A percentile compares a stretch with the other conserved stretches of the same genome.
These are phyloP conservation scores for Gambelia wislizenii DNA, from an alignment of 2,797 vertebrate genomes.

Conservation along the genomic window DNA sequence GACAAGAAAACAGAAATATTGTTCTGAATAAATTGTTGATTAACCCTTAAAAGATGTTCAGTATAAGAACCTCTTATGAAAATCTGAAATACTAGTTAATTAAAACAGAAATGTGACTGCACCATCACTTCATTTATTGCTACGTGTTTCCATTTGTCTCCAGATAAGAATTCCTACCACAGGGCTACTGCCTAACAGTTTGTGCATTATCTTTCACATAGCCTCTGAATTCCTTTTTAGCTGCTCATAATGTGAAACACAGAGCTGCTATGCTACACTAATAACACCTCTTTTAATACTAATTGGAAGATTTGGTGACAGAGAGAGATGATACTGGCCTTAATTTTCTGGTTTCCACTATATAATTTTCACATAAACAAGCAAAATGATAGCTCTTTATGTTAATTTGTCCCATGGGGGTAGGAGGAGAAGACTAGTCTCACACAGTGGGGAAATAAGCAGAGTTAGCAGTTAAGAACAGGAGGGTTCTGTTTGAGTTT, in stretches of 20 bases:
- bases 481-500: slow-evolving; percentile 43
- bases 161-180: slow-evolving; percentile 37
- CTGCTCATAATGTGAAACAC: slow-evolving; percentile 24
- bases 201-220: slow-evolving; percentile 47
- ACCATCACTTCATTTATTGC: slow-evolving; percentile 4
- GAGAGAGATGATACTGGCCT: slow-evolving; percentile 9
- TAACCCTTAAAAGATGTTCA: not conserved
- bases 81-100: slow-evolving; percentile 18
- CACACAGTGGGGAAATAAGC: slow-evolving; percentile 46
- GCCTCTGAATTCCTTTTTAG: slow-evolving; percentile 43
- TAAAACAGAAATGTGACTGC: not conserved
- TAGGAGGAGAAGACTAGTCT: slow-evolving; percentile 33
- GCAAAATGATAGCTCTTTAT: slow-evolving; percentile 53
- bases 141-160: not conserved
- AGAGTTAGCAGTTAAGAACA: slow-evolving; percentile 63
- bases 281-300: slow-evolving; percentile 55
- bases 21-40: slow-evolving; percentile 4
- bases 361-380: slow-evolving; percentile 58
- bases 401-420: slow-evolving; percentile 20
- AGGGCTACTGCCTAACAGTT: slow-evolving; percentile 39
- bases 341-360: slow-evolving; percentile 57
- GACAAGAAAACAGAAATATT: slow-evolving; percentile 19
- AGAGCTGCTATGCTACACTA: slow-evolving; percentile 29
- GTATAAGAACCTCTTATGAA: not conserved
- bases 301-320: slow-evolving; percentile 45